Evolutionary conservation across 2,888 invertebrate species (phyloP).

Genomic region (Tetheella fluctuosa): DNA sequence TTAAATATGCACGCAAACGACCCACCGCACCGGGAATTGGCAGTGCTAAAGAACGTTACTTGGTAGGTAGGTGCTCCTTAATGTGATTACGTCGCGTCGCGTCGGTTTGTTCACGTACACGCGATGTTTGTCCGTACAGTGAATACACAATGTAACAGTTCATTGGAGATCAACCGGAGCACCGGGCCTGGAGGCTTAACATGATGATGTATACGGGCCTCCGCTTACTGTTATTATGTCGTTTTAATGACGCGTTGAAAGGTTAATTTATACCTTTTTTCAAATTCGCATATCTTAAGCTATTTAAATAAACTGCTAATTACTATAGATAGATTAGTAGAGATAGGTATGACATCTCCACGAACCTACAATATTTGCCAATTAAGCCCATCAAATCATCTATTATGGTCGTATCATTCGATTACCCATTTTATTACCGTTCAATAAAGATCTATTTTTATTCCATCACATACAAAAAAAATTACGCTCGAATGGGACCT

Average conservation of each 20-base stretch:
- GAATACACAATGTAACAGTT: constrained; percentile 30
- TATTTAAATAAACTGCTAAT: too few relatives aligned
- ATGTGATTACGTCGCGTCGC: constrained; percentile 60
- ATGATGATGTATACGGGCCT: not conserved
- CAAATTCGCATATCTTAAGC: not conserved
- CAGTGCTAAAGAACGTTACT: constrained; percentile 55
- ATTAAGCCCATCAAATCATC: not conserved
- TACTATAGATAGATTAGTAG: too few relatives aligned
- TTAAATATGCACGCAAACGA: constrained; percentile 70
- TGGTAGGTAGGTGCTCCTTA: constrained; percentile 56
- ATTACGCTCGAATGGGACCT: not conserved
- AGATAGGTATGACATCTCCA: not conserved
- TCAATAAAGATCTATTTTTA: not conserved
- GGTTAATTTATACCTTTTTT: not conserved
- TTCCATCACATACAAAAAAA: not conserved
- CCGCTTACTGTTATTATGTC: not conserved
- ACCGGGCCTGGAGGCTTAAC: constrained; percentile 10
- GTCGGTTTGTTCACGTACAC: constrained; percentile 35
- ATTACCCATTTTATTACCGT: not conserved
- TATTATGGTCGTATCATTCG: not conserved
- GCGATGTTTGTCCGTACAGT: constrained; percentile 30
- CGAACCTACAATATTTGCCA: too few relatives aligned
- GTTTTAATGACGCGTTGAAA: not conserved
- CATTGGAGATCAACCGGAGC: constrained; percentile 28
- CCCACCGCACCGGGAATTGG: constrained; percentile 57